A percentile compares a stretch with the other conserved stretches of the same genome.
Evolutionary conservation across 2,888 invertebrate genomes (phyloP).

Genomic region (Drosophila pseudotalamancana): DNA sequence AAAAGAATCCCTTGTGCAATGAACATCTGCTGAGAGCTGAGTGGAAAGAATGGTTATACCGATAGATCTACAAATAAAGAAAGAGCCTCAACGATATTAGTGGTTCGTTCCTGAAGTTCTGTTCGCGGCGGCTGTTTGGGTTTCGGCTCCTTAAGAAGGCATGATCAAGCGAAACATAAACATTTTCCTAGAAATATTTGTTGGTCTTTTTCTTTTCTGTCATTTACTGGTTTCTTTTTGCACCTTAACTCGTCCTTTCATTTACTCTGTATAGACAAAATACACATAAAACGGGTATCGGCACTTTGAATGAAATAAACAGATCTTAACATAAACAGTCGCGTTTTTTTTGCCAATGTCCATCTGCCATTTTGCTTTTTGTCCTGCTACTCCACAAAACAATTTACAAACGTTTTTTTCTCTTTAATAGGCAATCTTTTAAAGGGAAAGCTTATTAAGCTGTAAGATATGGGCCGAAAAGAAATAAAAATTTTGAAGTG

Average conservation of each 20-base stretch:
- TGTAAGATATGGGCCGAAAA: too few species aligned
- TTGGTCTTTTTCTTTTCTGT: slow-evolving; percentile 16
- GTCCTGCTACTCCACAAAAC: background rate
- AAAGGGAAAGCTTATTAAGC: too few species aligned
- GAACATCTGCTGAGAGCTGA: slow-evolving; percentile 49
- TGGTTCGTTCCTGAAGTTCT: slow-evolving; percentile 34
- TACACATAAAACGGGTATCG: too few species aligned
- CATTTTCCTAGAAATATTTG: slow-evolving; percentile 66
- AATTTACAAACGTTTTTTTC: background rate
- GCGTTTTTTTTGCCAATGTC: background rate
- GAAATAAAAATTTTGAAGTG: too few species aligned
- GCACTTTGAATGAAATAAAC: background rate
- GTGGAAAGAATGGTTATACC: slow-evolving; percentile 32
- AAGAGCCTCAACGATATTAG: slow-evolving; percentile 46
- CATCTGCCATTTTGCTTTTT: background rate
- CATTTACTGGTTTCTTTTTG: slow-evolving; percentile 14
- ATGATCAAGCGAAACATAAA: slow-evolving; percentile 67
- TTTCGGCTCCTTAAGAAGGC: slow-evolving; percentile 49
- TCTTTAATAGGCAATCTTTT: too few species aligned
- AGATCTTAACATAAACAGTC: background rate
- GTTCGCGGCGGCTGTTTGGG: slow-evolving; percentile 22
- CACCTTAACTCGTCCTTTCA: slow-evolving; percentile 8
- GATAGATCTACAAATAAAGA: slow-evolving; percentile 14
- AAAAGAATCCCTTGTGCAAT: slow-evolving; percentile 18
- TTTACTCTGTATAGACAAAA: background rate